Percentiles rank a stretch among this genome's conserved stretches.
Conservation (phyloP, 2,888 invertebrate species). For the Clanis bilineata region DNA sequence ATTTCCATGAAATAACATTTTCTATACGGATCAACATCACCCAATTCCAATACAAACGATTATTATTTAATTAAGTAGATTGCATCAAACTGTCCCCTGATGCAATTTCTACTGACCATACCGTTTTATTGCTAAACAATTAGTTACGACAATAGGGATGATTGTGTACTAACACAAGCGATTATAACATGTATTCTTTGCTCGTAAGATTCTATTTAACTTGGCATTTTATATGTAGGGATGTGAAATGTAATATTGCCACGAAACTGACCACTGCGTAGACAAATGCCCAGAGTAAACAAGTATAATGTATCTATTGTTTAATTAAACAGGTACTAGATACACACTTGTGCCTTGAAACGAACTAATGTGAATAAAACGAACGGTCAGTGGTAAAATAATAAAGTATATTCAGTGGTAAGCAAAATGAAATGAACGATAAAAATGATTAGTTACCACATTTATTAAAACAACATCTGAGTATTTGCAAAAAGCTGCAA, state of each 20-base stretch:
- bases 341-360: conserved; percentile 11
- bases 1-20: too few relatives aligned
- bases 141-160: conserved; percentile 41
- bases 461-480: too few relatives aligned
- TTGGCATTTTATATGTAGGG: conserved; percentile 1
- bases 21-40: conserved; percentile 28
- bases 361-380: not conserved
- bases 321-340: conserved; percentile 23
- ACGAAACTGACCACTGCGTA: conserved; percentile 49
- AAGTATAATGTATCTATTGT: conserved; percentile 27
- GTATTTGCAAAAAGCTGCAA: too few relatives aligned
- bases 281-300: conserved; percentile 60
- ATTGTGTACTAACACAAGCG: conserved; percentile 23
- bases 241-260: conserved; percentile 34
- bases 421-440: not conserved
- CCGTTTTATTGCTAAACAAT: conserved; percentile 71
- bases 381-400: not conserved
- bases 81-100: conserved; percentile 42
- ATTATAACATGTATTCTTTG: conserved; percentile 27
- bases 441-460: too few relatives aligned
- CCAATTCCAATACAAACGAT: conserved; percentile 31
- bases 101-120: conserved; percentile 53
- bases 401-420: not conserved
- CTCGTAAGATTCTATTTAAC: conserved; percentile 33
- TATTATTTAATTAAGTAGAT: conserved; percentile 58